These are phyloP conservation scores for Hypotaenidia philippensis DNA, from an alignment of 2,797 vertebrate genomes.

Conservation along the genomic window DNA sequence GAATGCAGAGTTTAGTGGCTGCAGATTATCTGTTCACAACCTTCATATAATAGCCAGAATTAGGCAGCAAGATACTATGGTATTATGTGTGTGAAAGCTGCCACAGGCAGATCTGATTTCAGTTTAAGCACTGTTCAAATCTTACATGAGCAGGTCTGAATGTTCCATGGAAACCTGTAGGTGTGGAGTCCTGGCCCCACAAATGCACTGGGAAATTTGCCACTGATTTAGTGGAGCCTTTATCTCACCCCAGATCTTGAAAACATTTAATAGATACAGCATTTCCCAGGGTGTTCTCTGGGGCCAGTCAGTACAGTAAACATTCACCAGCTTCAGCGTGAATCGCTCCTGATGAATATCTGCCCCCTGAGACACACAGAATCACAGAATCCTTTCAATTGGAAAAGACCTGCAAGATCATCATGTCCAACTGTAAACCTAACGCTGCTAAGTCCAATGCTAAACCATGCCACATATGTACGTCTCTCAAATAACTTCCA, in stretches of 20 bases:
- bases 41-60: background rate
- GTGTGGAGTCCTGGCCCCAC: background rate
- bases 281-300: background rate
- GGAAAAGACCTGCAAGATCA: too few relatives aligned
- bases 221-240: background rate
- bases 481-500: too few relatives aligned
- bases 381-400: too few relatives aligned
- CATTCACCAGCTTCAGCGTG: background rate
- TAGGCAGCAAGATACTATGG: background rate
- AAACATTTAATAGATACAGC: background rate
- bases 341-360: background rate
- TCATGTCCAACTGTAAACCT: too few relatives aligned
- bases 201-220: background rate
- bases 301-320: background rate
- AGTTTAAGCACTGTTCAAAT: background rate
- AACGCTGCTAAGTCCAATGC: too few relatives aligned
- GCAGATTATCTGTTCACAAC: background rate
- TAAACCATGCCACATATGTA: too few relatives aligned
- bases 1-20: background rate
- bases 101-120: background rate
- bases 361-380: background rate
- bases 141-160: background rate
- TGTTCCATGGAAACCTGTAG: background rate
- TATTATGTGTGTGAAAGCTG: background rate
- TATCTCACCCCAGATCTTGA: slow-evolving; percentile 5